Evolutionary conservation across 2,797 vertebrate species (phyloP).

Genomic region (Acrocephalus scirpaceus): DNA sequence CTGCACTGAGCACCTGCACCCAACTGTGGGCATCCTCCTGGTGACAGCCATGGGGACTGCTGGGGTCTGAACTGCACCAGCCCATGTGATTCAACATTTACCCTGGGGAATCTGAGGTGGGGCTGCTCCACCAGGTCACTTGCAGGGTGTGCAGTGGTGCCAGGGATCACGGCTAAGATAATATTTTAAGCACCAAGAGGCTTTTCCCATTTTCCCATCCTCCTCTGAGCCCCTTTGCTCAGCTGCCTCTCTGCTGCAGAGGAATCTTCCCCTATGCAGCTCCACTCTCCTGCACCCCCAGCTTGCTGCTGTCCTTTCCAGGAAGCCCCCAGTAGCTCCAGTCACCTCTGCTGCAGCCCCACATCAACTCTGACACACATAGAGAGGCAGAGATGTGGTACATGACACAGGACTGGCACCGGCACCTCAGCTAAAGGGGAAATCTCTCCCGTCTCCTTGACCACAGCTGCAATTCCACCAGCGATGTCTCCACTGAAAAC

Average conservation of each 20-base stretch:
- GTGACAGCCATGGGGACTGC: neutral
- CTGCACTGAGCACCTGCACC: neutral
- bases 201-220: neutral
- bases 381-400: neutral
- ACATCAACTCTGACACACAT: rapidly evolving
- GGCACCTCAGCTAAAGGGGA: neutral
- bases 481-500: neutral
- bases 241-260: neutral
- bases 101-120: neutral
- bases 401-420: neutral
- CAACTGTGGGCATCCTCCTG: neutral
- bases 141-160: neutral
- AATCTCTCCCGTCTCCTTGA: neutral
- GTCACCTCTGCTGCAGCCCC: neutral
- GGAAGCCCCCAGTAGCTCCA: neutral
- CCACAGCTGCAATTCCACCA: neutral
- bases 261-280: neutral
- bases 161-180: neutral
- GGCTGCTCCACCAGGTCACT: neutral
- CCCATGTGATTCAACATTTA: neutral
- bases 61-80: neutral
- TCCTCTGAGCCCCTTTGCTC: neutral
- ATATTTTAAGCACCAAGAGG: neutral
- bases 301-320: neutral
- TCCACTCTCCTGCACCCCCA: neutral